These are phyloP conservation scores for Phallusia fumigata DNA, from an alignment of 23 tunicate genomes.

Conservation along the genomic window DNA sequence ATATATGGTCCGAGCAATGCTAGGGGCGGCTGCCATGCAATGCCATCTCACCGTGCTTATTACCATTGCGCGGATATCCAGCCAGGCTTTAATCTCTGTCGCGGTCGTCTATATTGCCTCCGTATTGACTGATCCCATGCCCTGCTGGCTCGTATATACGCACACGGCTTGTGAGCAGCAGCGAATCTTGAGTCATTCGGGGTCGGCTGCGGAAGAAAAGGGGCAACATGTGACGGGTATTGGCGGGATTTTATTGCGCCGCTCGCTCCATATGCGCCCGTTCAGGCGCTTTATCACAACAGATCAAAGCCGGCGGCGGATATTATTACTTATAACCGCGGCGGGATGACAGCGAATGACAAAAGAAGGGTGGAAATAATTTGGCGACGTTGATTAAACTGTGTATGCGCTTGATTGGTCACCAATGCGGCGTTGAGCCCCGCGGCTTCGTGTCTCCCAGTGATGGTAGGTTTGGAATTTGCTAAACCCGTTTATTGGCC, in stretches of 20 bases:
- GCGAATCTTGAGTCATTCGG: not conserved
- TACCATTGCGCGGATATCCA: constrained; percentile 10
- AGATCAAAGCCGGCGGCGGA: constrained; percentile 5
- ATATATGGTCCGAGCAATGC: not conserved
- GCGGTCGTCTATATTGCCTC: not conserved
- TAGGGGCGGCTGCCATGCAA: not conserved
- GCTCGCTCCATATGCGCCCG: not conserved
- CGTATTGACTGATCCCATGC: constrained; percentile 4
- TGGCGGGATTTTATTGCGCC: constrained; percentile 1
- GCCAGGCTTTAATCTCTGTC: constrained; percentile 1
- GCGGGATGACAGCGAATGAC: constrained; percentile 1
- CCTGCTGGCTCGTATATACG: not conserved
- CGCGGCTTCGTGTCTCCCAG: not conserved
- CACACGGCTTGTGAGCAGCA: not conserved
- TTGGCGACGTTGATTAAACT: constrained; percentile 7
- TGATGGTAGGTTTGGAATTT: not conserved
- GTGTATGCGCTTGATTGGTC: not conserved
- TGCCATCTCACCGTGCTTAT: not conserved
- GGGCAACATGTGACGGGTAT: not conserved
- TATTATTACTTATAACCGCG: constrained; percentile 2
- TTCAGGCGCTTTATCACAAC: constrained; percentile 1
- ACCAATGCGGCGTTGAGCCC: not conserved
- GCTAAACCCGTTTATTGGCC: not conserved
- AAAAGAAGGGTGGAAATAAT: constrained; percentile 1
- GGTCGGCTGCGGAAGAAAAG: not conserved